Evolutionary conservation across 2,113 vertebrate genomes (phyloP).

Genomic region (Labrus mixtus): DNA sequence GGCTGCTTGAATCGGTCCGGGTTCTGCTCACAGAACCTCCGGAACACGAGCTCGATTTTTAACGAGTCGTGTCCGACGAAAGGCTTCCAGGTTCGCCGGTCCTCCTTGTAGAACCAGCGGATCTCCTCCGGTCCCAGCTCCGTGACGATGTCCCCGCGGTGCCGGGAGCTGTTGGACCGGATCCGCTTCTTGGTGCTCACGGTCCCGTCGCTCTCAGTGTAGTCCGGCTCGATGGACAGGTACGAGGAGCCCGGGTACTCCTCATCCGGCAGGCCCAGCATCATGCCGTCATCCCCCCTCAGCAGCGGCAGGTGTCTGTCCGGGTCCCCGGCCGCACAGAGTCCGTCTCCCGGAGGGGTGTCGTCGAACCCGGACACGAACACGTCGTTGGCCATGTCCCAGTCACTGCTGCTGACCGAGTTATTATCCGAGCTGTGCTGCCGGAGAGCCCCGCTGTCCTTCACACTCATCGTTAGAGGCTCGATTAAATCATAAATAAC

Average conservation of each 20-base stretch:
- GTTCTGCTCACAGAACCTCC: conserved; percentile 80
- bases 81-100: conserved; percentile 94
- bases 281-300: conserved; percentile 67
- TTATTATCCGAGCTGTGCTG: conserved; percentile 77
- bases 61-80: conserved; percentile 97
- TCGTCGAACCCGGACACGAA: conserved; percentile 80
- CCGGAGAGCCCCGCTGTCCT: conserved; percentile 52
- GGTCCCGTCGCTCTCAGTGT: conserved; percentile 79
- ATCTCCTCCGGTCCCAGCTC: conserved; percentile 96
- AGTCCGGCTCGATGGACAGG: conserved; percentile 70
- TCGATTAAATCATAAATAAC: too few relatives aligned
- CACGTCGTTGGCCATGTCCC: conserved; percentile 84
- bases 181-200: conserved; percentile 82
- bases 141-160: conserved; percentile 91
- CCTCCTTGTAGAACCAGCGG: conserved; percentile 96
- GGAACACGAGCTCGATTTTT: conserved; percentile 89
- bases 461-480: conserved; percentile 50
- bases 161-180: conserved; percentile 84
- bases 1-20: conserved; percentile 49
- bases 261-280: conserved; percentile 76
- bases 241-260: conserved; percentile 59
- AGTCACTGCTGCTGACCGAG: conserved; percentile 77
- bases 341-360: conserved; percentile 55
- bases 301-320: conserved; percentile 74
- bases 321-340: conserved; percentile 46